phyloP scores from a whole-genome alignment of 2,888 invertebrate species.

The Mesopsocus fuscifrons region DNA sequence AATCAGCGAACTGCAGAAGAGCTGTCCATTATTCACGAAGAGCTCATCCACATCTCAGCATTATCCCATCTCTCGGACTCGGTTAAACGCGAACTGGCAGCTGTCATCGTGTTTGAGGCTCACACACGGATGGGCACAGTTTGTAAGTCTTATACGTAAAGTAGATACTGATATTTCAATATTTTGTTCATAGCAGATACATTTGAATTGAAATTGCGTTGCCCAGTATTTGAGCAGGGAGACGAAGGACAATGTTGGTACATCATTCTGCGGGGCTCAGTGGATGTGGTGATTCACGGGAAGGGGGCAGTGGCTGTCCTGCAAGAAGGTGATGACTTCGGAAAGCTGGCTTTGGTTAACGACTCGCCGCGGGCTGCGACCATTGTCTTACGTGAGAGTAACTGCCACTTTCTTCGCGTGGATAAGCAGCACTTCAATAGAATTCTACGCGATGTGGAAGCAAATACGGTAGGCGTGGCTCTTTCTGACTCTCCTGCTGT shows the following conservation, averaged over 20 bases:
- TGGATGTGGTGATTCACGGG: slow-evolving; percentile 67
- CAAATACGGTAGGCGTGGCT: slow-evolving; percentile 56
- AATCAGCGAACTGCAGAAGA: slow-evolving; percentile 60
- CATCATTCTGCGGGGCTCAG: slow-evolving; percentile 62
- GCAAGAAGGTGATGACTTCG: slow-evolving; percentile 73
- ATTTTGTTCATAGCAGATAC: too few species aligned
- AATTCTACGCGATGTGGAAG: slow-evolving; percentile 63
- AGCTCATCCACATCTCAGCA: slow-evolving; percentile 61
- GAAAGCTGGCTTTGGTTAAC: slow-evolving; percentile 67
- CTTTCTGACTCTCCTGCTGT: too few species aligned
- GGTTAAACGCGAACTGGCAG: slow-evolving; percentile 60
- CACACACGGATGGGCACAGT: slow-evolving; percentile 57
- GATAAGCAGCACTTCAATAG: slow-evolving; percentile 74
- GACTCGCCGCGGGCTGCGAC: slow-evolving; percentile 75
- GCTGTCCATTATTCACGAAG: slow-evolving; percentile 64
- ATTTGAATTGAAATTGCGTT: too few species aligned
- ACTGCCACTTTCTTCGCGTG: slow-evolving; percentile 63
- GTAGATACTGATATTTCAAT: slow-evolving; percentile 11
- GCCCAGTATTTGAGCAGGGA: slow-evolving; percentile 73
- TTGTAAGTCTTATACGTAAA: slow-evolving; percentile 49
- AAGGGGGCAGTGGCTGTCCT: slow-evolving; percentile 67
- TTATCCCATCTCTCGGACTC: slow-evolving; percentile 62
- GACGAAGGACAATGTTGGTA: slow-evolving; percentile 74
- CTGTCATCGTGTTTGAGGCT: slow-evolving; percentile 61
- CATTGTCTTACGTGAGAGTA: slow-evolving; percentile 59